These are phyloP conservation scores for Merops nubicus DNA, from an alignment of 2,113 vertebrate species.

Conservation along the genomic window DNA sequence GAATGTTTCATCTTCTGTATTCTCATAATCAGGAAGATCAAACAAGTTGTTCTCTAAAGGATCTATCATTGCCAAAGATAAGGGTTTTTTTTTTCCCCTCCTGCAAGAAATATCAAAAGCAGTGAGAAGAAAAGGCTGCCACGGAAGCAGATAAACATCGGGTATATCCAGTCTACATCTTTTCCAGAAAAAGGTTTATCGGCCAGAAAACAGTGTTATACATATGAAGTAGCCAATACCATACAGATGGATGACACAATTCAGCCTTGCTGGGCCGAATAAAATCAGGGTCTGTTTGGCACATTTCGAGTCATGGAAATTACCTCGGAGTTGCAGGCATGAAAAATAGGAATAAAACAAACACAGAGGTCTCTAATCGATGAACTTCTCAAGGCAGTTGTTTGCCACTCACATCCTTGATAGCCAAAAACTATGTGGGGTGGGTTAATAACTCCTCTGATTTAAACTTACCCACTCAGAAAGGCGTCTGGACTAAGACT, in stretches of 20 bases:
- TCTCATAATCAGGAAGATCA: conserved; percentile 78
- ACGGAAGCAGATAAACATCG: not conserved
- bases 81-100: not conserved
- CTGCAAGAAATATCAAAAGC: not conserved
- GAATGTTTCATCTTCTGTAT: conserved; percentile 84
- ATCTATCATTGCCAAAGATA: conserved; percentile 68
- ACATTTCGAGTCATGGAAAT: not conserved
- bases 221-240: not conserved
- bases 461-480: not conserved
- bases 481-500: not conserved
- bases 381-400: not conserved
- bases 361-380: rapidly evolving
- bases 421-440: rapidly evolving
- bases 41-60: conserved; percentile 71
- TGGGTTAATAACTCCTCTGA: rapidly evolving
- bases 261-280: not conserved
- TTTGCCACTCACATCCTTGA: rapidly evolving
- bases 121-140: not conserved
- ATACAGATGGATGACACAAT: rapidly evolving
- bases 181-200: not conserved
- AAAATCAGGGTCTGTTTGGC: not conserved
- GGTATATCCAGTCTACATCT: not conserved
- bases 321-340: not conserved
- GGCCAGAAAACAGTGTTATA: rapidly evolving
- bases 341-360: not conserved